Evolutionary conservation across 2,797 vertebrate genomes (phyloP).

Genomic region (Parambassis ranga): DNA sequence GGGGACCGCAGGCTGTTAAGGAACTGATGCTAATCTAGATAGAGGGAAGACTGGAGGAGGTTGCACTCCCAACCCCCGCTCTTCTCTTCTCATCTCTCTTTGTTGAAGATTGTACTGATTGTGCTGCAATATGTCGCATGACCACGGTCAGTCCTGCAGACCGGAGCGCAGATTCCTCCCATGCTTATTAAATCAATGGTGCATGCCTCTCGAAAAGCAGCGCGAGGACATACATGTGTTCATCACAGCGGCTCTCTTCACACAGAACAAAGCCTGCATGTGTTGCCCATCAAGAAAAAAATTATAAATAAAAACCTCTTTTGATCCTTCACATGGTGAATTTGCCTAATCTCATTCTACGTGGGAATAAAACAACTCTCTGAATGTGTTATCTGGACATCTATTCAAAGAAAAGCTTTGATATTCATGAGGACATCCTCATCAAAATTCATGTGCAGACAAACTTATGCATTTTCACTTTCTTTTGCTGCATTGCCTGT

Average conservation of each 20-base stretch:
- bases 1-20: constrained; percentile 56
- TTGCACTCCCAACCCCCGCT: constrained; percentile 5
- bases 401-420: constrained; percentile 74
- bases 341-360: constrained; percentile 57
- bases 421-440: constrained; percentile 75
- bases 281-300: constrained; percentile 43
- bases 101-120: constrained; percentile 66
- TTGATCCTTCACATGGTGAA: constrained; percentile 61
- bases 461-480: constrained; percentile 66
- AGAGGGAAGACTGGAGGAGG: constrained; percentile 47
- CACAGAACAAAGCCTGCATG: constrained; percentile 62
- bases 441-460: constrained; percentile 72
- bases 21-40: constrained; percentile 74
- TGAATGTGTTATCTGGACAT: constrained; percentile 57
- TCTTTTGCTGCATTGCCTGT: constrained; percentile 64
- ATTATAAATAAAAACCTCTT: constrained; percentile 33
- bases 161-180: constrained; percentile 48
- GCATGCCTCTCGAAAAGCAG: constrained; percentile 33
- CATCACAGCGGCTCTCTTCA: constrained; percentile 50
- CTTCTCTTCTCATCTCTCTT: constrained; percentile 26
- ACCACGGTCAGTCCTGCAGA: constrained; percentile 60
- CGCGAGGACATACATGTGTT: constrained; percentile 32
- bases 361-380: constrained; percentile 57
- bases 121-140: constrained; percentile 80
- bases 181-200: constrained; percentile 64